Conservation (phyloP, 2,113 vertebrate species). For the Bungarus multicinctus region DNA sequence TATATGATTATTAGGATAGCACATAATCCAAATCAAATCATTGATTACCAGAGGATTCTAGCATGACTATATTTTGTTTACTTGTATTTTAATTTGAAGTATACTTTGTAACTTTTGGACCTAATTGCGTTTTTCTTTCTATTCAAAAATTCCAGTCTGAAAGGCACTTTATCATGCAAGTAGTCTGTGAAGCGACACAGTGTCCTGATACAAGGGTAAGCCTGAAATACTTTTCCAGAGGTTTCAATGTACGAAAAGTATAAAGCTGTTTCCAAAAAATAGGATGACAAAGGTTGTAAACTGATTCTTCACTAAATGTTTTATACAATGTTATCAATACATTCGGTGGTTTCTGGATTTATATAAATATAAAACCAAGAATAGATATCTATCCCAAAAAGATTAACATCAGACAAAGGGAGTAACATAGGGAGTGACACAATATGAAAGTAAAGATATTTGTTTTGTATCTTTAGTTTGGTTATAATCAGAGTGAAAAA, state of each 20-base stretch:
- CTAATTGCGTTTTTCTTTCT: slow-evolving; percentile 24
- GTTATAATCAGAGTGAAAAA: neutral
- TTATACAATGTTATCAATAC: neutral
- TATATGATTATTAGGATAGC: neutral
- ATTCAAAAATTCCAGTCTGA: slow-evolving; percentile 77
- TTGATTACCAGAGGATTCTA: neutral
- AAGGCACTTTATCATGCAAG: slow-evolving; percentile 99
- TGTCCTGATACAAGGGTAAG: slow-evolving; percentile 96
- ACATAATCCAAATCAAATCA: neutral
- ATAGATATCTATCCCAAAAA: neutral
- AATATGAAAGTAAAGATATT: neutral
- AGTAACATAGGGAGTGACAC: neutral
- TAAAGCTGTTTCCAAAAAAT: neutral
- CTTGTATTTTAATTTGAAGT: neutral
- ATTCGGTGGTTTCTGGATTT: neutral
- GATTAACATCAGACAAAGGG: neutral
- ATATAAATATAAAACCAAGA: neutral
- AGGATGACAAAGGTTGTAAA: neutral
- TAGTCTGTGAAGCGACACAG: slow-evolving; percentile 98
- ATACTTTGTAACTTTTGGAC: rapidly evolving
- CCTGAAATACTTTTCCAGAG: neutral
- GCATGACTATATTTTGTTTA: neutral
- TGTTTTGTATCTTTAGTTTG: neutral
- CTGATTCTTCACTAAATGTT: neutral
- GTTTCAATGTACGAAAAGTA: neutral